phyloP scores from a whole-genome alignment of 2,797 vertebrate genomes.

The Eulemur albifrons region DNA sequence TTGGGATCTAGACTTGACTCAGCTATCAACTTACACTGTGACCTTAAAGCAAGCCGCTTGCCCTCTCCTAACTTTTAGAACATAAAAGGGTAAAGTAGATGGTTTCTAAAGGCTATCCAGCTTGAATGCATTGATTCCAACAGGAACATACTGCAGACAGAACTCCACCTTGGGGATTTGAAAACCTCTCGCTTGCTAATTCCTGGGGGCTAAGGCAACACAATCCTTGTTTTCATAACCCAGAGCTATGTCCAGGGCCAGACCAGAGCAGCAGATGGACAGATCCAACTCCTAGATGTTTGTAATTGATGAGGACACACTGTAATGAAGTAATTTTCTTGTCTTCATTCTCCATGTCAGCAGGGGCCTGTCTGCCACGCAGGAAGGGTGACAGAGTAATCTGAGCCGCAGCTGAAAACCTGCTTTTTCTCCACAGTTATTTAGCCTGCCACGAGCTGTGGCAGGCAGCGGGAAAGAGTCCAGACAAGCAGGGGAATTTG shows the following conservation, averaged over 20 bases:
- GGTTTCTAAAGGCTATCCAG: neutral
- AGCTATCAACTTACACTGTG: neutral
- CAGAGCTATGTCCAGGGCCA: conserved; percentile 75
- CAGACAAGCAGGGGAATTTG: conserved; percentile 83
- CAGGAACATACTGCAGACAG: conserved; percentile 57
- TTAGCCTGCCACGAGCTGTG: conserved; percentile 86
- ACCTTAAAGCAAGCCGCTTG: conserved; percentile 7
- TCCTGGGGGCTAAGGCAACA: conserved; percentile 77
- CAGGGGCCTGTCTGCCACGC: conserved; percentile 83
- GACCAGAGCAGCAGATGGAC: conserved; percentile 79
- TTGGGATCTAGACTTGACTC: conserved; percentile 3
- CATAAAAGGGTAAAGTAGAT: neutral
- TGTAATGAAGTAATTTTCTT: conserved; percentile 89
- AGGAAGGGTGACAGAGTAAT: conserved; percentile 87
- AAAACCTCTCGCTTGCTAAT: conserved; percentile 67
- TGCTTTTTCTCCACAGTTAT: conserved; percentile 89
- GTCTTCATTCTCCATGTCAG: conserved; percentile 86
- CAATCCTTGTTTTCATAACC: conserved; percentile 81
- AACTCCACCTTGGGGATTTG: conserved; percentile 24
- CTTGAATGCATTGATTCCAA: conserved; percentile 53
- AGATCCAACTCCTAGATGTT: conserved; percentile 78
- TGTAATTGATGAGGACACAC: conserved; percentile 87
- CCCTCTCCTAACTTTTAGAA: neutral
- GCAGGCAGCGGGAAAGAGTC: conserved; percentile 85
- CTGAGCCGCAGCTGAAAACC: conserved; percentile 85